phyloP scores from a whole-genome alignment of 1,140 invertebrate genomes.

The Sminthurinus signatus region DNA sequence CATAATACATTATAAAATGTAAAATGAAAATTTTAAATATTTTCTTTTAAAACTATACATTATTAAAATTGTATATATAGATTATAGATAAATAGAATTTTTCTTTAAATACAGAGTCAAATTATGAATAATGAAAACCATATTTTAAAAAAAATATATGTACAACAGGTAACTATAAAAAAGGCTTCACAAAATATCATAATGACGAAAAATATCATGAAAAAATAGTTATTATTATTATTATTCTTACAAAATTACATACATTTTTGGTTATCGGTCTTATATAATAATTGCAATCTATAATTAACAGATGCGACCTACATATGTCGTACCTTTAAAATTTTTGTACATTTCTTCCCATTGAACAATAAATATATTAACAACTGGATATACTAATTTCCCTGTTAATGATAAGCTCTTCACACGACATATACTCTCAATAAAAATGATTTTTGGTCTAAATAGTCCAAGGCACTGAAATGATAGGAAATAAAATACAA shows the following conservation, averaged over 20 bases:
- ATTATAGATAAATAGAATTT: no score
- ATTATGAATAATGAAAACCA: no score
- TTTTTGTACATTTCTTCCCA: conserved; percentile 65
- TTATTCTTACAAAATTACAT: neutral
- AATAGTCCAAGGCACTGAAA: conserved; percentile 59
- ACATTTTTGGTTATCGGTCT: no score
- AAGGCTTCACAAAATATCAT: no score
- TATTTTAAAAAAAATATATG: no score
- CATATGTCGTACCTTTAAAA: conserved; percentile 57
- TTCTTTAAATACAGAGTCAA: no score
- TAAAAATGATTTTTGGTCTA: conserved; percentile 72
- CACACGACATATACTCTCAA: conserved; percentile 92
- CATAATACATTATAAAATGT: no score
- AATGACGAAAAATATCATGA: neutral
- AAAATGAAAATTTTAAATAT: no score
- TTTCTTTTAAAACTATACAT: no score
- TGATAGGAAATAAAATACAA: conserved; percentile 45
- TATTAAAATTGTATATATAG: no score
- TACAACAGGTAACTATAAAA: no score
- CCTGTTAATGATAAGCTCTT: conserved; percentile 80
- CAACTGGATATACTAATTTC: conserved; percentile 73
- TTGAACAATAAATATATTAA: conserved; percentile 82
- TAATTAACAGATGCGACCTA: conserved; percentile 55
- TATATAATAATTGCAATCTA: no score
- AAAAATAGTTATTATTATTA: neutral